Percentiles rank a stretch among this genome's conserved stretches.
These are phyloP conservation scores for Entomyzon cyanotis DNA, from an alignment of 2,113 vertebrate species.

Conservation along the genomic window DNA sequence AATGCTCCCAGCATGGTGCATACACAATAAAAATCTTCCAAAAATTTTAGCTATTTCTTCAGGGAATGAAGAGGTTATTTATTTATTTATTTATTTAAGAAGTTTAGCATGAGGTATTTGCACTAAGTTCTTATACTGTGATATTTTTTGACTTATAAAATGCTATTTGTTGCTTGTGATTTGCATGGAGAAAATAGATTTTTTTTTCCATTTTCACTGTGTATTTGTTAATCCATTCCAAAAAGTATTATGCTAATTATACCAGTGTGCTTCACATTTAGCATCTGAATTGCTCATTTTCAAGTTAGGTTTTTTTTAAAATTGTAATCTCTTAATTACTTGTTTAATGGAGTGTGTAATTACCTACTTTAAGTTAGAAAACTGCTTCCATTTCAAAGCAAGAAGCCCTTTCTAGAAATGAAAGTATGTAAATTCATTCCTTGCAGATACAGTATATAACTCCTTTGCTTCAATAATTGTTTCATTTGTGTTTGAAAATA, in stretches of 20 bases:
- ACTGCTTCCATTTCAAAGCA: slow-evolving; percentile 80
- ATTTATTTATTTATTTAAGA: neutral
- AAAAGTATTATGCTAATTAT: slow-evolving; percentile 81
- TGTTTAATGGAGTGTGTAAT: slow-evolving; percentile 87
- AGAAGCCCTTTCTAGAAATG: slow-evolving; percentile 72
- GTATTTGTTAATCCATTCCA: slow-evolving; percentile 75
- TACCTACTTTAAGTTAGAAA: slow-evolving; percentile 83
- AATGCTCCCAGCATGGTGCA: neutral
- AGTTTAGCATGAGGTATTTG: neutral
- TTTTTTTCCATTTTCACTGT: slow-evolving; percentile 66
- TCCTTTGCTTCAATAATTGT: slow-evolving; percentile 65
- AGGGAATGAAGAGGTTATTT: neutral
- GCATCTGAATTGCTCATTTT: slow-evolving; percentile 80
- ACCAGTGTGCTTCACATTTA: slow-evolving; percentile 69
- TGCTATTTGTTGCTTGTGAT: slow-evolving; percentile 20
- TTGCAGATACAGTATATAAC: slow-evolving; percentile 67
- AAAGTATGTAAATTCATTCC: slow-evolving; percentile 75
- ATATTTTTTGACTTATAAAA: neutral
- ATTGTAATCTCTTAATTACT: slow-evolving; percentile 85
- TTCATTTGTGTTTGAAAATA: slow-evolving; percentile 59
- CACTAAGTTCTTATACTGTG: neutral
- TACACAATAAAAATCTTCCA: neutral
- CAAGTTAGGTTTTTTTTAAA: slow-evolving; percentile 56
- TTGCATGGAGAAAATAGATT: slow-evolving; percentile 38
- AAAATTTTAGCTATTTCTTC: neutral